Percentiles rank a stretch among this genome's conserved stretches.
These are phyloP conservation scores for Himantopus leucocephalus DNA, from an alignment of 2,113 vertebrate species.

Conservation along the genomic window DNA sequence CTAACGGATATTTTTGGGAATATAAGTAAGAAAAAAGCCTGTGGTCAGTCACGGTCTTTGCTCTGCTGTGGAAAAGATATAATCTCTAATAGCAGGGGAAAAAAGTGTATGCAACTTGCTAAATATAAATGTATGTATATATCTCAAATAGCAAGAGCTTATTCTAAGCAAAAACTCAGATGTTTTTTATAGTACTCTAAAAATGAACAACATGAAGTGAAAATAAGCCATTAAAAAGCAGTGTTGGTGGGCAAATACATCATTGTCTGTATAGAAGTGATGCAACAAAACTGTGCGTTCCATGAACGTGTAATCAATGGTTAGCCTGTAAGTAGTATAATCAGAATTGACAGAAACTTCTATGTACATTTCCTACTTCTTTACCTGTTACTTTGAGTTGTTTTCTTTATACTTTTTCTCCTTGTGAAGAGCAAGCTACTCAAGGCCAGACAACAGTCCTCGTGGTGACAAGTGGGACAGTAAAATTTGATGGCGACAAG, in stretches of 20 bases:
- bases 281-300: neutral
- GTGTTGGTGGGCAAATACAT: neutral
- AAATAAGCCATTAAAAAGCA: neutral
- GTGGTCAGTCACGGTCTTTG: neutral
- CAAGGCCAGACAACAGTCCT: conserved; percentile 93
- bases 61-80: neutral
- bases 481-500: conserved; percentile 97
- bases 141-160: neutral
- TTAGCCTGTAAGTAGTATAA: neutral
- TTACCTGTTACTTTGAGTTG: conserved; percentile 40
- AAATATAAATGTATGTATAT: neutral
- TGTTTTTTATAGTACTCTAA: neutral
- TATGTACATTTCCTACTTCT: neutral
- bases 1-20: neutral
- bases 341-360: neutral
- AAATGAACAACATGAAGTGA: neutral
- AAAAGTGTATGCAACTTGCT: neutral
- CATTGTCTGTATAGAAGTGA: neutral
- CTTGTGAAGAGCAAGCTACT: conserved; percentile 88
- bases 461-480: conserved; percentile 88
- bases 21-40: neutral
- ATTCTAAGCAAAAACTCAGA: neutral
- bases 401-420: conserved; percentile 26
- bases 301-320: neutral
- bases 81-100: neutral